These are phyloP conservation scores for Nudaria mundana DNA, from an alignment of 2,888 invertebrate species.

Conservation along the genomic window DNA sequence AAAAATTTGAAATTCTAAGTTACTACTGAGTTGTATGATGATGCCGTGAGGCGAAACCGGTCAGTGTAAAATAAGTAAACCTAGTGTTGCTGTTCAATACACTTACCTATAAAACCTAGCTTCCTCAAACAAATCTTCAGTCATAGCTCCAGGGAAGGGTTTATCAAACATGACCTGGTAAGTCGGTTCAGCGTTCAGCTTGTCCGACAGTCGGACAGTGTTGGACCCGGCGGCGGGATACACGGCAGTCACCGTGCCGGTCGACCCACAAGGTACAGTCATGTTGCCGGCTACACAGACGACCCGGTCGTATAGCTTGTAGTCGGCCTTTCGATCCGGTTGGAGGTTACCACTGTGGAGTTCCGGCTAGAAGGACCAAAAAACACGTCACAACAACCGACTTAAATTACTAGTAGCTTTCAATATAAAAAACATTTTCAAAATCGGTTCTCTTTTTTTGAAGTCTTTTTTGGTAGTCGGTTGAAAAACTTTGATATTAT, in stretches of 20 bases:
- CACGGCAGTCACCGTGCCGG: constrained; percentile 92
- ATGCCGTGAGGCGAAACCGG: no score
- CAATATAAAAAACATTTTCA: no score
- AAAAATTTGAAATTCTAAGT: no score
- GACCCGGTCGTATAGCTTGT: constrained; percentile 90
- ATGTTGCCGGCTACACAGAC: constrained; percentile 88
- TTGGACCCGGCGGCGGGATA: constrained; percentile 53
- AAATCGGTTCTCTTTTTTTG: no score
- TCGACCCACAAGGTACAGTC: constrained; percentile 89
- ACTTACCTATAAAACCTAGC: constrained; percentile 61
- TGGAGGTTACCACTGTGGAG: constrained; percentile 78
- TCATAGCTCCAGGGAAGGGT: constrained; percentile 84
- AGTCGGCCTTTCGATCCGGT: constrained; percentile 86
- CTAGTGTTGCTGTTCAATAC: no score
- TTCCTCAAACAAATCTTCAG: constrained; percentile 54
- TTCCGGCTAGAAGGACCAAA: constrained; percentile 50
- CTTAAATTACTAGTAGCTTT: no score
- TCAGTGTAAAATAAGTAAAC: no score
- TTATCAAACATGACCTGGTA: constrained; percentile 93
- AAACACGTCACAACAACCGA: no score
- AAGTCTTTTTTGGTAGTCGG: no score
- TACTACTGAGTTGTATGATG: no score
- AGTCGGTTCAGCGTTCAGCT: constrained; percentile 76
- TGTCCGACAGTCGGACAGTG: constrained; percentile 76
- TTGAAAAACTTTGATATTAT: no score